phyloP scores from a whole-genome alignment of 2,113 vertebrate species.

The Accipiter cooperii region DNA sequence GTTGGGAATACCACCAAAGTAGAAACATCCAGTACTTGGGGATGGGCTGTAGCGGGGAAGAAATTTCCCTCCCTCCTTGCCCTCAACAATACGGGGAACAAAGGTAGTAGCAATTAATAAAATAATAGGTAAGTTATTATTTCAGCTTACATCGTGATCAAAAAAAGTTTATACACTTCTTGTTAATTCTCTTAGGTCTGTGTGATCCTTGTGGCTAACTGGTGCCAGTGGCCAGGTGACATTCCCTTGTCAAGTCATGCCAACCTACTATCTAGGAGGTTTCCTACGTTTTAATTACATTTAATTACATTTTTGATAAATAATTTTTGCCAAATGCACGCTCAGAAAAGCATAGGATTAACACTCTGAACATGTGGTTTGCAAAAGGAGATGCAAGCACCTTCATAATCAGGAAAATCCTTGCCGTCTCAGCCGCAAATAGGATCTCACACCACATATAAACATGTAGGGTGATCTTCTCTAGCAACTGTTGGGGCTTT shows the following conservation, averaged over 20 bases:
- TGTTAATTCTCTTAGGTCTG: background rate
- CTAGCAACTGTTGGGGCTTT: background rate
- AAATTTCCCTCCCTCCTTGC: background rate
- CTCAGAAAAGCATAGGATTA: background rate
- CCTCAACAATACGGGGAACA: background rate
- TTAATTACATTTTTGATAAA: background rate
- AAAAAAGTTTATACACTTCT: background rate
- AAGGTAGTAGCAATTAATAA: background rate
- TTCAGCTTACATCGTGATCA: background rate
- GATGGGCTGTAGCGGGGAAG: background rate
- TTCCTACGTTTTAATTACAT: background rate
- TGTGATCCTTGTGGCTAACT: background rate
- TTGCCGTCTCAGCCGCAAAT: background rate
- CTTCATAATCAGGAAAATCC: background rate
- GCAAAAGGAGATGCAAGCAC: background rate
- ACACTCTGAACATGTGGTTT: background rate
- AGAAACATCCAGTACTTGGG: background rate
- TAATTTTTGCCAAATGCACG: background rate
- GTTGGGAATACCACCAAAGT: background rate
- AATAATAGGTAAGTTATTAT: background rate
- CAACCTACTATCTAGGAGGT: background rate
- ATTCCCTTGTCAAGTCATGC: background rate
- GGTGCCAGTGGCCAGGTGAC: background rate
- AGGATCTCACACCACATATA: background rate
- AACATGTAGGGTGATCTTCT: background rate